Evolutionary conservation across 37 sponge, comb jelly and placozoan genomes (phyloP).

Genomic region (Spongilla lacustris): DNA sequence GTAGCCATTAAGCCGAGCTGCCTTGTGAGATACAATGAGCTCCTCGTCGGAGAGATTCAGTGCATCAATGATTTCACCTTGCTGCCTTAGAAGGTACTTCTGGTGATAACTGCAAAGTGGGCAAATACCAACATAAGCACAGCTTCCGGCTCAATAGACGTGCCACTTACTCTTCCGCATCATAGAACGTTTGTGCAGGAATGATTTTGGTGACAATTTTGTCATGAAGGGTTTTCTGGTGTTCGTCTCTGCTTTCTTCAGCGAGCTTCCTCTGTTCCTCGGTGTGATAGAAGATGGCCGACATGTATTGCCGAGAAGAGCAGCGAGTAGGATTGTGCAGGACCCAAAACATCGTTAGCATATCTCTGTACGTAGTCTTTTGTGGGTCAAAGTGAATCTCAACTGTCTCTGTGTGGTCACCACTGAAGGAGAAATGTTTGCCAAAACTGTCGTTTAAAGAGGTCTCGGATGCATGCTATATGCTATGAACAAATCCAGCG

Average conservation of each 20-base stretch:
- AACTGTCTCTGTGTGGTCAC: slow-evolving; percentile 96
- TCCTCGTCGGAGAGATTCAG: slow-evolving; percentile 80
- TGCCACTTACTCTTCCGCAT: slow-evolving; percentile 92
- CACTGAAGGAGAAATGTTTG: slow-evolving; percentile 78
- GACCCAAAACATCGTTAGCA: slow-evolving; percentile 93
- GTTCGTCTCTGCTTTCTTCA: slow-evolving; percentile 71
- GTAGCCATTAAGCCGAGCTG: slow-evolving; percentile 87
- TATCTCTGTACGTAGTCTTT: slow-evolving; percentile 55
- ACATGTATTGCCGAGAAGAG: slow-evolving; percentile 95
- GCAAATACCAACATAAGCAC: too few relatives aligned
- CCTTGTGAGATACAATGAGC: slow-evolving; percentile 76
- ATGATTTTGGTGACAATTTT: slow-evolving; percentile 78
- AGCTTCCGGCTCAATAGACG: too few relatives aligned
- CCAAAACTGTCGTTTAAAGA: slow-evolving; percentile 52
- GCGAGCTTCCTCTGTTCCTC: slow-evolving; percentile 83
- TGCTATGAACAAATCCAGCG: background rate
- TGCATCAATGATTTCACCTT: slow-evolving; percentile 63
- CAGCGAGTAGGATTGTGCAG: slow-evolving; percentile 89
- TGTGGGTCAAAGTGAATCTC: slow-evolving; percentile 86
- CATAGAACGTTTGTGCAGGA: slow-evolving; percentile 81
- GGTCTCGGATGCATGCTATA: background rate
- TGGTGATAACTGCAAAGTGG: slow-evolving; percentile 86
- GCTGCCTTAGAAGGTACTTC: slow-evolving; percentile 91
- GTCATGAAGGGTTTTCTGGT: slow-evolving; percentile 70
- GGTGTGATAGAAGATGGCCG: slow-evolving; percentile 93